These are phyloP conservation scores for Drosophila borborema DNA, from an alignment of 2,888 invertebrate genomes.

Conservation along the genomic window DNA sequence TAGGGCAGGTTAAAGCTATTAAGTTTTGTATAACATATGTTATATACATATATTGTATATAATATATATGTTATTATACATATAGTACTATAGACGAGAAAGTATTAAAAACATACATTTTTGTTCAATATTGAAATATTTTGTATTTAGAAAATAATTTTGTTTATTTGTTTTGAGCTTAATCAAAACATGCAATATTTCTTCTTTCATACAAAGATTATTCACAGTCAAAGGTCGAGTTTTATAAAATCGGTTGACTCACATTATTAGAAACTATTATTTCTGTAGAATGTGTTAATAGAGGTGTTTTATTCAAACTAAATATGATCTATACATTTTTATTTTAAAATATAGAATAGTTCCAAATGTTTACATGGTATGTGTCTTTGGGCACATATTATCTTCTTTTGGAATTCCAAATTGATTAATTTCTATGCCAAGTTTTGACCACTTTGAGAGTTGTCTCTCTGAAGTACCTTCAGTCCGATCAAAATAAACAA, in stretches of 20 bases:
- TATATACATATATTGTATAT: background rate
- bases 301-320: too few relatives aligned
- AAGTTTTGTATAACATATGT: background rate
- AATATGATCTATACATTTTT: too few relatives aligned
- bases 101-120: background rate
- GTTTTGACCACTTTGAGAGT: background rate
- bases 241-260: background rate
- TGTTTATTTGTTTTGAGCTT: background rate
- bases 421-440: background rate
- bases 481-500: conserved; percentile 38
- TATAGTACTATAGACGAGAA: background rate
- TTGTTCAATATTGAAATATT: background rate
- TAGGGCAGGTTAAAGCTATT: conserved; percentile 37
- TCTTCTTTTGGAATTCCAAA: background rate
- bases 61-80: too few relatives aligned
- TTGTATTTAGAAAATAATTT: background rate
- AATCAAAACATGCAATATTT: background rate
- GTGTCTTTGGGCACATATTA: background rate
- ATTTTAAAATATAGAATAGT: too few relatives aligned
- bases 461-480: conserved; percentile 8
- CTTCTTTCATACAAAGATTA: background rate
- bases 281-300: background rate
- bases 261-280: background rate
- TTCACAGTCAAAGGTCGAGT: background rate
- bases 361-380: background rate